Evolutionary conservation across 2,797 vertebrate genomes (phyloP), one percentile per base, ranked within the genome.

Genomic region (Balearica regulorum): DNA sequence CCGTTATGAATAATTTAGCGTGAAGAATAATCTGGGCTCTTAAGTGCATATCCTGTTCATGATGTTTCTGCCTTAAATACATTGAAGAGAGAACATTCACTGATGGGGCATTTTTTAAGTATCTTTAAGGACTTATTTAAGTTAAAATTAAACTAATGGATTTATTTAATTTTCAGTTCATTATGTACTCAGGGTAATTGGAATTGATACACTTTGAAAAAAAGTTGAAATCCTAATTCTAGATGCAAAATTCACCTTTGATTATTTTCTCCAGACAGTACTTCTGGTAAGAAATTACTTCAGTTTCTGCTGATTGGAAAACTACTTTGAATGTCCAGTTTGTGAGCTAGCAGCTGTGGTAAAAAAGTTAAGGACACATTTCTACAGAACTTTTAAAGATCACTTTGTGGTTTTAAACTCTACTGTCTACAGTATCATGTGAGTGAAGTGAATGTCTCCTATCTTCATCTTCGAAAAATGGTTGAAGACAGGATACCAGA

Each of bases 111-210:
- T 51, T 91, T 92, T 33, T 62, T 1, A 87, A 92, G 83, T 88
- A 82, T 73, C 73, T 96, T 94, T 89, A 90, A 93, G 66, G 51
- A 85, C 48, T 89, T 48, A 66, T 92, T 93, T 90, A 95, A 51
- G 70, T 94, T 93, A 85, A 94, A 89, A 80, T 92, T 70, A 70
- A 97, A 60, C 64, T 92, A 91, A 83, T 85, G 41, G 60, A 85
- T 96, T 96, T 94, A 71, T 94, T 93, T 87, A 87, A 83, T 94
- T 96, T 89, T 95, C n/a, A 37, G 31, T 89, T 94, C 46, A 5
- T 89, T 93, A 39, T 90, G 87, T 92, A 87, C 83, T 93, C 33
- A 66, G 25, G 33, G 39, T 95, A 96, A 90, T 71, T 89, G 22
- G 66, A 60, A 66, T 96, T 86, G 61, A 82, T 94, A 79, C 16